Conservation (phyloP, 1,140 invertebrate species). For the Spodoptera frugiperda region DNA sequence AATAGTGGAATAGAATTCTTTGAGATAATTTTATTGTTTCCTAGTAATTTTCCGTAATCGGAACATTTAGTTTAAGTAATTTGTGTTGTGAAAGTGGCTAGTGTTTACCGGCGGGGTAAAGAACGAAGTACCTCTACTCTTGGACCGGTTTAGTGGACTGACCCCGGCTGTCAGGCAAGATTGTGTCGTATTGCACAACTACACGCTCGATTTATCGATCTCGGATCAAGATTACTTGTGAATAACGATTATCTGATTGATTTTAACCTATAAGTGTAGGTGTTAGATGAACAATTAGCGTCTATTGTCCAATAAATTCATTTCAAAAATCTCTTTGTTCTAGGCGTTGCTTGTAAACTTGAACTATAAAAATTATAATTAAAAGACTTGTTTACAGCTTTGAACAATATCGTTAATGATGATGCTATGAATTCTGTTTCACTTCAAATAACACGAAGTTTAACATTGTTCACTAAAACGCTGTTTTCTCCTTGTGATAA, state of each 20-base stretch:
- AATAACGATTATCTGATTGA: constrained; percentile 41
- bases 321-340: constrained; percentile 5
- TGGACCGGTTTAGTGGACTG: constrained; percentile 47
- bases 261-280: constrained; percentile 10
- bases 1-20: neutral
- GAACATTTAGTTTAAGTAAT: constrained; percentile 17
- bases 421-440: too few species aligned
- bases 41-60: constrained; percentile 1
- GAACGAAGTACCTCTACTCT: constrained; percentile 16
- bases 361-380: too few species aligned
- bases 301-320: neutral
- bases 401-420: too few species aligned
- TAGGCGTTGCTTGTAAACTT: neutral
- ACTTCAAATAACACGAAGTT: too few species aligned
- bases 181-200: constrained; percentile 50
- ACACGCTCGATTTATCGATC: constrained; percentile 39
- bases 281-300: neutral
- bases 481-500: too few species aligned
- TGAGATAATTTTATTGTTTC: constrained; percentile 20
- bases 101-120: constrained; percentile 35
- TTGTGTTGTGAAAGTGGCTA: constrained; percentile 42
- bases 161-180: constrained; percentile 44
- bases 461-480: too few species aligned
- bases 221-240: constrained; percentile 28
- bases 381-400: too few species aligned